phyloP scores from a whole-genome alignment of 2,797 vertebrate genomes.

The Sebastes kiyomatsui region DNA sequence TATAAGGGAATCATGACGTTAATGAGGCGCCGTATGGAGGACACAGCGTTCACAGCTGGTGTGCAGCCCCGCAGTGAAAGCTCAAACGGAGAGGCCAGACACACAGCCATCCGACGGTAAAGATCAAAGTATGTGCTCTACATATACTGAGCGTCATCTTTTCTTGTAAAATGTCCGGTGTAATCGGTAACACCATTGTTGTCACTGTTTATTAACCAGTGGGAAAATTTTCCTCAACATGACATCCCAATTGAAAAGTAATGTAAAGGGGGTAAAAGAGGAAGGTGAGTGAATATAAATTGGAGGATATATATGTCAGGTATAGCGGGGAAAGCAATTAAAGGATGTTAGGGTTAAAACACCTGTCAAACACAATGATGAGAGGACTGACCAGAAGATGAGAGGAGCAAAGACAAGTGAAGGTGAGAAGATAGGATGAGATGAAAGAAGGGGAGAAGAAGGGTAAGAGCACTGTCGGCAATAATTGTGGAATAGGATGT shows the following conservation, averaged over 20 bases:
- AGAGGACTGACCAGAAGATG: slow-evolving; percentile 30
- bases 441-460: background rate
- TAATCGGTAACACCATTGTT: too few species aligned
- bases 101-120: too few species aligned
- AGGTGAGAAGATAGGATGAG: slow-evolving; percentile 6
- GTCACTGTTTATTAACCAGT: too few species aligned
- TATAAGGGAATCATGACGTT: too few species aligned
- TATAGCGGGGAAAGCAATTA: slow-evolving; percentile 1
- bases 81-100: too few species aligned
- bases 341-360: slow-evolving; percentile 22
- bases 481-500: slow-evolving; percentile 51
- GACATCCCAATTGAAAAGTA: background rate
- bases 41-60: too few species aligned
- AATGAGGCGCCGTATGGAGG: too few species aligned
- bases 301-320: background rate
- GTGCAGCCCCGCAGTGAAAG: too few species aligned
- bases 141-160: too few species aligned
- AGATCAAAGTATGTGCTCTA: too few species aligned
- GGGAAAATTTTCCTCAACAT: too few species aligned
- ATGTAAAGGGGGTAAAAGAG: background rate
- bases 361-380: slow-evolving; percentile 39
- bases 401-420: slow-evolving; percentile 36
- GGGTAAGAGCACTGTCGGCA: slow-evolving; percentile 23
- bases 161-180: too few species aligned
- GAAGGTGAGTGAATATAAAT: background rate